Conservation (phyloP, 1,140 invertebrate species). For the Drosophila saltans region DNA sequence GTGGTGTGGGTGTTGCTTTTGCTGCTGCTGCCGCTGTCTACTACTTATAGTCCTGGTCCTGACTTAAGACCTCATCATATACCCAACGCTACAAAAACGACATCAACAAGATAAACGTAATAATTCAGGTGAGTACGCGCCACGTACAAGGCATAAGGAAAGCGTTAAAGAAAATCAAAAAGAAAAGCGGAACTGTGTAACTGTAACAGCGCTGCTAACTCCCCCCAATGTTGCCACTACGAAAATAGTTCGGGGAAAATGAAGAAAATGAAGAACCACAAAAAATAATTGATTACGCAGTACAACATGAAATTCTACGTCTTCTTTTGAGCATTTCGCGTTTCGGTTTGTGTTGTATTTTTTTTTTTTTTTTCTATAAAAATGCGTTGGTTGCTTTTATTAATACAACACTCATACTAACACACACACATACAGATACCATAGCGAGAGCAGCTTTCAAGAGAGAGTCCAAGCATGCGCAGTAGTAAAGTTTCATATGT, state of each 20-base stretch:
- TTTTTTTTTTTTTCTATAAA: conserved; percentile 50
- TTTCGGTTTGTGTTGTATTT: conserved; percentile 55
- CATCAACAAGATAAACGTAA: conserved; percentile 33
- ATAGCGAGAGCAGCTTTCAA: conserved; percentile 55
- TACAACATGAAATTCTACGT: conserved; percentile 41
- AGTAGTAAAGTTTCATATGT: not conserved
- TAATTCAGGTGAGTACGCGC: conserved; percentile 66
- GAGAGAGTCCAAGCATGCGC: conserved; percentile 58
- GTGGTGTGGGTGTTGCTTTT: conserved; percentile 57
- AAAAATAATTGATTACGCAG: conserved; percentile 75
- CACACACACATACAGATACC: conserved; percentile 50
- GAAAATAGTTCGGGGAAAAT: conserved; percentile 61
- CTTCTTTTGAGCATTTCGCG: conserved; percentile 42
- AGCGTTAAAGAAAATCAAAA: conserved; percentile 32
- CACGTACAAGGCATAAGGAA: conserved; percentile 21
- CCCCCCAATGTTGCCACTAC: conserved; percentile 27
- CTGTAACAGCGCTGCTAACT: conserved; percentile 43
- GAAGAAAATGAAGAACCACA: conserved; percentile 15
- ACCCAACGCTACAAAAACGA: conserved; percentile 44
- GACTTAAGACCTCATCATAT: conserved; percentile 40
- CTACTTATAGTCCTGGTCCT: conserved; percentile 23
- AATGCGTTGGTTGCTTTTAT: conserved; percentile 80
- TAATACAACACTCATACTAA: conserved; percentile 64
- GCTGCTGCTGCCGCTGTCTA: conserved; percentile 47
- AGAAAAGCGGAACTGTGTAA: conserved; percentile 58